Base-by-base conservation (phyloP, 2,888 invertebrate species). In the Scaptomyza caliginosa region DNA sequence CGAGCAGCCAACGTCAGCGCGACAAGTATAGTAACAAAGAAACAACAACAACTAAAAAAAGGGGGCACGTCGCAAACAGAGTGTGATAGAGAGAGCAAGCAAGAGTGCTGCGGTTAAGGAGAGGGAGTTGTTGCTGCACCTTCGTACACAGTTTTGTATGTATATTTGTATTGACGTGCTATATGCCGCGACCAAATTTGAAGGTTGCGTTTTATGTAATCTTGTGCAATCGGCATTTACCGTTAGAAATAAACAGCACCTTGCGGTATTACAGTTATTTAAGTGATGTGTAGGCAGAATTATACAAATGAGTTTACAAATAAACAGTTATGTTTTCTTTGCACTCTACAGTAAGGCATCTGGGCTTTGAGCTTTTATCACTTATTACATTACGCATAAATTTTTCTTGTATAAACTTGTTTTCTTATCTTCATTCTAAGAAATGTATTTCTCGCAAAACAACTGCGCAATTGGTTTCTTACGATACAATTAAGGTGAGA, bases 51-150 rank as follows among this genome's bases (percentile, higher is more conserved):
- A 17, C 8, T 43, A 28, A 26, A 46, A 72, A 77, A 83, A 75
- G 67, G 76, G 85, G 83, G 86, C n/a, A n/a, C n/a, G n/a, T n/a
- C n/a, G n/a, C n/a, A 16, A 34, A n/a, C 30, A 32, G 28, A 26
- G 51, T 13, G n/a, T n/a, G n/a, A n/a, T n/a, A n/a, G 17, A 23
- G 21, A 34, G 17, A 46, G 26, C 54, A 13, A 16, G 24, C 30
- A n/a, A 23, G 11, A 10, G 58, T 34, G 42, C 28, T 13, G 21
- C 3, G 11, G 23, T 24, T 4, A 19, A 11, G 13, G 34, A 13
- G 19, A 19, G 11, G 5, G 7, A 36, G 19, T 23, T 34, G 17
- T 40, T 32, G 56, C 26, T n/a, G 6, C n/a, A 13, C 7, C 26
- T 51, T 3, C 3, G n/a, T 17, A 21, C 17, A 17, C 16, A 24